Evolutionary conservation across 2,797 vertebrate species (phyloP), one percentile per base, ranked within the genome.

Genomic region (Delichon dasypus): DNA sequence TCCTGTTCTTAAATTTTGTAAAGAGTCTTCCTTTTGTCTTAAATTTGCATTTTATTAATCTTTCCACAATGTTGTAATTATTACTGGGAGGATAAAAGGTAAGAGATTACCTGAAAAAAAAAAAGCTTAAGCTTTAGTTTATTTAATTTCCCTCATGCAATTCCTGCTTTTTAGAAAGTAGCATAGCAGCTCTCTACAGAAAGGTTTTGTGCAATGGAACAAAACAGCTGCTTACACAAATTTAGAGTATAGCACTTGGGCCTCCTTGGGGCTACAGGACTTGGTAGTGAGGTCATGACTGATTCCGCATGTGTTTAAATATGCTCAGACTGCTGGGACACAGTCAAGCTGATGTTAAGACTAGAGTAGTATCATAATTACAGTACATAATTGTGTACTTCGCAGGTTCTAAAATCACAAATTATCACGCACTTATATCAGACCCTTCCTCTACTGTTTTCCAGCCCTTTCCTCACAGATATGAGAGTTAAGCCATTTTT

Each of bases 141-240:
- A 40, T 88, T 74, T 77, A 9, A 60, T 84, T 80, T 72, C 29
- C 78, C 12, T 72, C 2, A 1, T 76, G 45, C 18, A 53, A n/a
- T 70, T 89, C 76, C 61, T 88, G 23, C 44, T 74, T 81, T 74
- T 44, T 72, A 42, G 32, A 81, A 89, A 82, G 76, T 13, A 92
- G 6, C 14, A 9, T 36, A 62, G 20, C 22, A 73, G 5, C 22
- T 80, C 14, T 72, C 14, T 38, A 10, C 21, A 25, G 70, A 75
- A 72, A 45, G 25, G 4, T 75, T 83, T 79, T 81, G 27, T 64
- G 13, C 45, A 86, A 44, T 68, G 94, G 85, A 92, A 54, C 54
- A 88, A 86, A 96, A 72, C 10, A 90, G 22, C 82, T 95, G 72
- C 87, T 94, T 90, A 53, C 42, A 61, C 53, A 34, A 89, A 76